These are phyloP conservation scores for Barnardius zonarius DNA, from an alignment of 2,113 vertebrate genomes.

Conservation along the genomic window DNA sequence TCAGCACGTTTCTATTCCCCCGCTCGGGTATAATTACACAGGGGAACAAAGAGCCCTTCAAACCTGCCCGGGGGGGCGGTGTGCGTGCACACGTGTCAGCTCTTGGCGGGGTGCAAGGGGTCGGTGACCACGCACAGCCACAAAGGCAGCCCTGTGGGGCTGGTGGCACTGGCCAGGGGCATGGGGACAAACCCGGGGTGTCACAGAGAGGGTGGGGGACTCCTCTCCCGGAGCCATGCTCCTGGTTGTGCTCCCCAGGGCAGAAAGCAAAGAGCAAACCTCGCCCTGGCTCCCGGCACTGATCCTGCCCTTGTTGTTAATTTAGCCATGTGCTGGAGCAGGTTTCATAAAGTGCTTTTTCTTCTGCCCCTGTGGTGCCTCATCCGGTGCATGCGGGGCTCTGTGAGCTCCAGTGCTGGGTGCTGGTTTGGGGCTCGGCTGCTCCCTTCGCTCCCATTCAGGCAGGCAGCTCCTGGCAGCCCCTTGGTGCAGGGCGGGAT, in stretches of 20 bases:
- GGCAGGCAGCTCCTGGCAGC: conserved; percentile 67
- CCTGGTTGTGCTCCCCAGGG: background rate
- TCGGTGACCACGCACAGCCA: fast-evolving
- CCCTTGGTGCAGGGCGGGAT: background rate
- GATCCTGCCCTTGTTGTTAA: background rate
- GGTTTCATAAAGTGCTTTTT: background rate
- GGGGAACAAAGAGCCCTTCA: conserved; percentile 65
- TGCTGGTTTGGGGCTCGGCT: background rate
- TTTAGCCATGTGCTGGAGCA: fast-evolving
- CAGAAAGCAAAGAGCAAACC: background rate
- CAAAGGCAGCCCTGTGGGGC: fast-evolving
- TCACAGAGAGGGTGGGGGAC: fast-evolving
- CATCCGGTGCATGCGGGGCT: background rate
- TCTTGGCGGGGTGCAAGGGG: fast-evolving
- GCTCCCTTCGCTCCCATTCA: conserved; percentile 46
- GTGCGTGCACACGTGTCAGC: fast-evolving
- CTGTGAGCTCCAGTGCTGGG: background rate
- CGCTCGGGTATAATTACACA: conserved; percentile 51
- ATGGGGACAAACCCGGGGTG: background rate
- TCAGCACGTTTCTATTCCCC: conserved; percentile 63
- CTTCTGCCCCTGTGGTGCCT: background rate
- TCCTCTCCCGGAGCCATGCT: fast-evolving
- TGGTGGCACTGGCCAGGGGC: background rate
- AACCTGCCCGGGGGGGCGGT: background rate
- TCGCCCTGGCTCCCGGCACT: background rate